These are phyloP conservation scores for Coenonympha arcania DNA, from an alignment of 2,888 invertebrate genomes.

Conservation along the genomic window DNA sequence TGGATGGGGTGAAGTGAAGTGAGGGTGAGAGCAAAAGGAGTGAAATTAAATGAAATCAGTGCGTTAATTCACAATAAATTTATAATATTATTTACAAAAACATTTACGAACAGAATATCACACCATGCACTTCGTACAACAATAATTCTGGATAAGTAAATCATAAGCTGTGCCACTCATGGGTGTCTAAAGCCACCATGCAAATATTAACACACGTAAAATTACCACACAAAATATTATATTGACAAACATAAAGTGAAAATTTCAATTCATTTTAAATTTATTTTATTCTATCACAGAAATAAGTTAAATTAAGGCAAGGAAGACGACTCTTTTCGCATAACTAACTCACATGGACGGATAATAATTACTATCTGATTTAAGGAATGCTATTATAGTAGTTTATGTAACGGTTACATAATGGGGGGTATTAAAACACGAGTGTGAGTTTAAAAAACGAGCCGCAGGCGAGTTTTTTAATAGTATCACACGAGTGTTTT, in stretches of 20 bases:
- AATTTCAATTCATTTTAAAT: neutral
- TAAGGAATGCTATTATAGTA: conserved; percentile 12
- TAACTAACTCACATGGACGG: conserved; percentile 45
- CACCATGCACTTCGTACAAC: conserved; percentile 73
- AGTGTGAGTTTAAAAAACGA: too few species aligned
- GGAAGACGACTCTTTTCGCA: conserved; percentile 50
- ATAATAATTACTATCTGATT: conserved; percentile 19
- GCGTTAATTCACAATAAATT: conserved; percentile 68
- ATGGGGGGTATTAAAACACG: too few species aligned
- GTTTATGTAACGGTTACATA: too few species aligned
- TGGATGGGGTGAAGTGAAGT: conserved; percentile 54
- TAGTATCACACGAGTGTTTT: too few species aligned
- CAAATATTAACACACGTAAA: conserved; percentile 13
- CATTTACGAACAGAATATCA: conserved; percentile 59
- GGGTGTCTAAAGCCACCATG: conserved; percentile 43
- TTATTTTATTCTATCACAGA: conserved; percentile 50
- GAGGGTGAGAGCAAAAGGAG: conserved; percentile 56
- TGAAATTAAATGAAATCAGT: conserved; percentile 68
- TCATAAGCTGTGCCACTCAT: conserved; percentile 66
- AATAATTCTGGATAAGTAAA: conserved; percentile 55
- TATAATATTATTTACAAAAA: conserved; percentile 71
- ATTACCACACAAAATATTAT: conserved; percentile 9
- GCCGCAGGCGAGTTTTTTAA: too few species aligned
- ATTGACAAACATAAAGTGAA: conserved; percentile 10
- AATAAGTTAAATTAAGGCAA: conserved; percentile 37